A percentile compares a stretch with the other conserved stretches of the same genome.
phyloP scores from a whole-genome alignment of 2,888 invertebrate genomes.

The Tenthredo amoena region DNA sequence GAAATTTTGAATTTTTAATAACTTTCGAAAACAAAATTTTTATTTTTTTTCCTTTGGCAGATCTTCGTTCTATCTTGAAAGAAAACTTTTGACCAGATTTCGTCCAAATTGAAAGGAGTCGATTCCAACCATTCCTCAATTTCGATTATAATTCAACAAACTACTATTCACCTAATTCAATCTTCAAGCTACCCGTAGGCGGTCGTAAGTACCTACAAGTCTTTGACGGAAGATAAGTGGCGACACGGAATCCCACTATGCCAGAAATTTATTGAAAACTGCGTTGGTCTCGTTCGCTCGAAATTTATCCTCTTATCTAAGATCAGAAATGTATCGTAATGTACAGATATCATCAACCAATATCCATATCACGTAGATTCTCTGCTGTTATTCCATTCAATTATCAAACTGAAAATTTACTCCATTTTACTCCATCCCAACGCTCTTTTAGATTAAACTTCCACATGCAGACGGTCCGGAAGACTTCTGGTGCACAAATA shows the following conservation, averaged over 20 bases:
- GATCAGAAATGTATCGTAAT: neutral
- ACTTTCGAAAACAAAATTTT: no score
- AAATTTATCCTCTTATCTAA: no score
- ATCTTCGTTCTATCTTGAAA: no score
- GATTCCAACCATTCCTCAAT: no score
- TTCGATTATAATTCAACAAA: neutral
- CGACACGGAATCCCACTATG: neutral
- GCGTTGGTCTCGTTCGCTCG: neutral
- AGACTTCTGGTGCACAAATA: neutral
- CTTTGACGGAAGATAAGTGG: neutral
- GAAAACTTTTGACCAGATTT: no score
- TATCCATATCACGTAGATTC: neutral
- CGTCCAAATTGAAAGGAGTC: no score
- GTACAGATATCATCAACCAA: neutral
- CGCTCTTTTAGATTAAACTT: constrained; percentile 1
- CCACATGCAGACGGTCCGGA: neutral
- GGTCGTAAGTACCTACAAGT: neutral
- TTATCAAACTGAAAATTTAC: neutral
- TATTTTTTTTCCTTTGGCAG: no score
- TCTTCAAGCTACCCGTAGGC: neutral
- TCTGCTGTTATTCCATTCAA: neutral
- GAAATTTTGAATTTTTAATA: no score
- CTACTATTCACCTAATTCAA: neutral
- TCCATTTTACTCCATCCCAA: neutral
- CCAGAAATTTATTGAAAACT: neutral